A percentile compares a stretch with the other conserved stretches of the same genome.
phyloP scores from a whole-genome alignment of 2,113 vertebrate genomes.

The Callorhinus ursinus region DNA sequence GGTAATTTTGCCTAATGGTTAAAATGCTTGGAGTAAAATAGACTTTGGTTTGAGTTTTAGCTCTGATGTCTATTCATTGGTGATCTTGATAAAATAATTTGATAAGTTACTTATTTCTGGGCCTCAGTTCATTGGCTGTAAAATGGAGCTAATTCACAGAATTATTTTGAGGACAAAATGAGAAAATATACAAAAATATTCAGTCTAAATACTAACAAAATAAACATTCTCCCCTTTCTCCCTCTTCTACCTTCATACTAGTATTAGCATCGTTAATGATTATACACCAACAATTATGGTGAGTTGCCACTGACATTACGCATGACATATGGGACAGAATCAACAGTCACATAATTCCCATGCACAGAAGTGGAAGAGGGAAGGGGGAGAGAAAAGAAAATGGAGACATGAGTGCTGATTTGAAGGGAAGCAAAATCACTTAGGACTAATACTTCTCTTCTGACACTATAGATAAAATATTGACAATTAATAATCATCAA shows the following conservation, averaged over 20 bases:
- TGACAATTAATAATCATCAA: too few species aligned
- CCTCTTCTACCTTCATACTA: not conserved
- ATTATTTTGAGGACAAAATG: not conserved
- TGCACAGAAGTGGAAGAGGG: not conserved
- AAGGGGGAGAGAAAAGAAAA: not conserved
- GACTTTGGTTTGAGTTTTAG: not conserved
- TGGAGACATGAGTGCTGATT: not conserved
- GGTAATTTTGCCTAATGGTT: not conserved
- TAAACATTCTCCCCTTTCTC: not conserved
- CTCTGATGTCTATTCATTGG: not conserved
- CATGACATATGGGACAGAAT: not conserved
- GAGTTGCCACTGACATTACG: not conserved
- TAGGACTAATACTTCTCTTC: not conserved
- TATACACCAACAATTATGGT: not conserved
- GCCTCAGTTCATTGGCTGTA: not conserved
- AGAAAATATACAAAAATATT: not conserved
- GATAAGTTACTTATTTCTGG: not conserved
- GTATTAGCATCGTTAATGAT: not conserved
- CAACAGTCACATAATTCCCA: not conserved
- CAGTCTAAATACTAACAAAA: not conserved
- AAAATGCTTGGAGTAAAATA: not conserved
- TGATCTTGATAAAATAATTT: not conserved
- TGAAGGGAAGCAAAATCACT: not conserved
- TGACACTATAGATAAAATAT: not conserved
- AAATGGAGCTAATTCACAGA: not conserved